A percentile compares a stretch with the other conserved stretches of the same genome.
Evolutionary conservation across 2,888 invertebrate genomes (phyloP).

Genomic region (Luperina testacea): DNA sequence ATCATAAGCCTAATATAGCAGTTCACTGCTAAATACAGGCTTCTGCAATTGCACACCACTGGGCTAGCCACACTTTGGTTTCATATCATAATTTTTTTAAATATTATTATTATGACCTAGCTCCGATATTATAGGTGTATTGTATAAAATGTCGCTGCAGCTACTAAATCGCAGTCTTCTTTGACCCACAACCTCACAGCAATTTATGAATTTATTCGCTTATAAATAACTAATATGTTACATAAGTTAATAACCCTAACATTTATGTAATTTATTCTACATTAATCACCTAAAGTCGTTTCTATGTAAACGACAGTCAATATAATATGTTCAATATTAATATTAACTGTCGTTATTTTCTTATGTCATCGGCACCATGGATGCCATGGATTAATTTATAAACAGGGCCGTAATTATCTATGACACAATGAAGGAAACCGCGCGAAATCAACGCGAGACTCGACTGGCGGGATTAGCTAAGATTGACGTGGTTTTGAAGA

Average conservation of each 20-base stretch:
- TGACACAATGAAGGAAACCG: too few species aligned
- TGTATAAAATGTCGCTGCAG: neutral
- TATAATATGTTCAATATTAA: slow-evolving; percentile 26
- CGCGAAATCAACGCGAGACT: too few species aligned
- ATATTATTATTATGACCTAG: neutral
- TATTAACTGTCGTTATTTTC: slow-evolving; percentile 11
- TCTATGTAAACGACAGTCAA: slow-evolving; percentile 19
- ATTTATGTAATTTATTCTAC: slow-evolving; percentile 50
- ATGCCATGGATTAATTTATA: neutral
- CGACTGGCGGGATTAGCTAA: too few species aligned
- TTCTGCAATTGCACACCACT: neutral
- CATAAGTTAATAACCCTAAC: slow-evolving; percentile 24
- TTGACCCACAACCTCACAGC: neutral
- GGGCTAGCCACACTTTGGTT: neutral
- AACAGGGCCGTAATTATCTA: slow-evolving; percentile 4
- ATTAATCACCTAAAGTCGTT: slow-evolving; percentile 29
- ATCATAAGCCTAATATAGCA: neutral
- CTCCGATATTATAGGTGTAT: neutral
- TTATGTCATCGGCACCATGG: neutral
- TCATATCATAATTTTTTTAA: neutral
- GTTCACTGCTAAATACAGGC: neutral
- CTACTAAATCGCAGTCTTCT: neutral
- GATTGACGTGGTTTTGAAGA: too few species aligned
- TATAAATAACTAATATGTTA: slow-evolving; percentile 22
- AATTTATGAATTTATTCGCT: slow-evolving; percentile 13